Percentiles rank a stretch among this genome's conserved stretches.
These are phyloP conservation scores for Bufotes viridis DNA, from an alignment of 2,797 vertebrate genomes.

Conservation along the genomic window DNA sequence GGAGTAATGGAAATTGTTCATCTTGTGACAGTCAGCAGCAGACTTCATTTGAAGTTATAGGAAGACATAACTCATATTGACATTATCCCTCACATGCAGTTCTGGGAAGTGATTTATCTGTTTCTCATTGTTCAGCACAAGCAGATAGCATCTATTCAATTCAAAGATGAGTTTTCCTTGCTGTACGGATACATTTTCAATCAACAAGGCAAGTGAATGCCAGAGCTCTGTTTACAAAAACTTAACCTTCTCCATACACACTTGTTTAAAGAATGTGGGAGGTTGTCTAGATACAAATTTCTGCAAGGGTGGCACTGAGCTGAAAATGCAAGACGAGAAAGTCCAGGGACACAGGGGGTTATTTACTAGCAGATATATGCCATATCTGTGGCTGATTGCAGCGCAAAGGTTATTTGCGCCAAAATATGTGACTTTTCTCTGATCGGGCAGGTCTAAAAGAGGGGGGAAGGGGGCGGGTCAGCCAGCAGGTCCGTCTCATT, in stretches of 20 bases:
- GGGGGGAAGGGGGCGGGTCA: too few relatives aligned
- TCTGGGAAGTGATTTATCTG: constrained; percentile 63
- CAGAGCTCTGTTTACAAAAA: constrained; percentile 50
- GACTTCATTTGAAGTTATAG: constrained; percentile 64
- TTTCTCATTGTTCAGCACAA: constrained; percentile 63
- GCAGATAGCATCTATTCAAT: constrained; percentile 63
- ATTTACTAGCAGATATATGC: too few relatives aligned
- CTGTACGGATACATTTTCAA: constrained; percentile 62
- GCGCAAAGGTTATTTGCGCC: too few relatives aligned
- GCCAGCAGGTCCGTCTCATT: too few relatives aligned
- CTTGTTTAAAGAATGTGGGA: constrained; percentile 2
- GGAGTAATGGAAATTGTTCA: constrained; percentile 64
- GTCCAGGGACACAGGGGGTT: too few relatives aligned
- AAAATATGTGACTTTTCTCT: too few relatives aligned
- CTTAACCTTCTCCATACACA: constrained; percentile 43
- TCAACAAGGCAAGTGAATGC: constrained; percentile 57
- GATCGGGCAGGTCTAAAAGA: too few relatives aligned
- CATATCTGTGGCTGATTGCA: too few relatives aligned
- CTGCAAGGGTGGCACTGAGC: not conserved
- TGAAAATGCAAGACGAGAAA: not conserved
- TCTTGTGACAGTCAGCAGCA: constrained; percentile 63
- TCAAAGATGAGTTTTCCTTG: constrained; percentile 63
- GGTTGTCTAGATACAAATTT: not conserved
- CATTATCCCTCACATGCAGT: constrained; percentile 64
- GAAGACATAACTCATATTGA: constrained; percentile 64